phyloP scores from a whole-genome alignment of 2,113 vertebrate species.

The Istiophorus platypterus region DNA sequence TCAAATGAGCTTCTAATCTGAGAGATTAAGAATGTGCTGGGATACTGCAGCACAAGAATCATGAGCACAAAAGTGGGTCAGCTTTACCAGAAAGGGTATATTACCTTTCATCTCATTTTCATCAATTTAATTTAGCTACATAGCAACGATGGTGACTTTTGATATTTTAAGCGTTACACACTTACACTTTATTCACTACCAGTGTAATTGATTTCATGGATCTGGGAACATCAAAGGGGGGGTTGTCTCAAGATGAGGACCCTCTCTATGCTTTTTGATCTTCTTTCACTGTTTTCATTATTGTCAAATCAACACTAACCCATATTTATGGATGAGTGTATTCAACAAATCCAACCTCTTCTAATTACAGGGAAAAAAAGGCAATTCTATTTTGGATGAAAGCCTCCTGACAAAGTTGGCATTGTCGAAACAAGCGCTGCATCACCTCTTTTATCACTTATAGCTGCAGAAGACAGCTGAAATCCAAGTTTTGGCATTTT shows the following conservation, averaged over 20 bases:
- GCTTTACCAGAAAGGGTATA: background rate
- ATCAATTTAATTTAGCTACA: slow-evolving; percentile 37
- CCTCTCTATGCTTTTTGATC: slow-evolving; percentile 61
- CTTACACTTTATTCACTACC: slow-evolving; percentile 39
- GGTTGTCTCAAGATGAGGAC: slow-evolving; percentile 45
- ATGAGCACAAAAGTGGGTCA: slow-evolving; percentile 40
- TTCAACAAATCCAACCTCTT: slow-evolving; percentile 52
- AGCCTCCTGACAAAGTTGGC: slow-evolving; percentile 47
- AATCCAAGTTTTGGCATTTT: slow-evolving; percentile 5
- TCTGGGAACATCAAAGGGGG: slow-evolving; percentile 54
- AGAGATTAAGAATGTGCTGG: slow-evolving; percentile 38
- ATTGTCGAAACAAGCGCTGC: slow-evolving; percentile 17
- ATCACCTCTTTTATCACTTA: slow-evolving; percentile 40
- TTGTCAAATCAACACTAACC: slow-evolving; percentile 56
- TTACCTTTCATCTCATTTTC: slow-evolving; percentile 41
- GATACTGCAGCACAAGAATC: background rate
- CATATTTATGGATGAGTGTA: slow-evolving; percentile 51
- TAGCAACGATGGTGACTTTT: slow-evolving; percentile 46
- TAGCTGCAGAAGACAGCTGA: slow-evolving; percentile 21
- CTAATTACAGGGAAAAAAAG: slow-evolving; percentile 60
- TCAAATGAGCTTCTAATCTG: slow-evolving; percentile 65
- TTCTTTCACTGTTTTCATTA: slow-evolving; percentile 54
- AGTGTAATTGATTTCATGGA: slow-evolving; percentile 46
- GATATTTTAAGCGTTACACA: slow-evolving; percentile 63
- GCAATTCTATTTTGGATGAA: slow-evolving; percentile 58